phyloP scores from a whole-genome alignment of 2,797 vertebrate species.

The Zalophus californianus region DNA sequence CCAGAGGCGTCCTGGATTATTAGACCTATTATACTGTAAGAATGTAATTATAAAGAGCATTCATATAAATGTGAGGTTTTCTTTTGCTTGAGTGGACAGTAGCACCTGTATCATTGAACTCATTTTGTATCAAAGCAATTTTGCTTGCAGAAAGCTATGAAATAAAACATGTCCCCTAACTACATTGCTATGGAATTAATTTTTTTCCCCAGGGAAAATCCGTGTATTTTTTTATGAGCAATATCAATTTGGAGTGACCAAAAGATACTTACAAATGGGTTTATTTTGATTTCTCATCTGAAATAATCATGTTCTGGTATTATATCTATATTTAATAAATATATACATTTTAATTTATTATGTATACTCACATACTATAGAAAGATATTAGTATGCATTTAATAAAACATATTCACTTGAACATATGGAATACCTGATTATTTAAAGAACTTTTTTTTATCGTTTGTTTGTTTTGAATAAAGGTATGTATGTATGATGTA shows the following conservation, averaged over 20 bases:
- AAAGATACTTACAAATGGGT: constrained; percentile 82
- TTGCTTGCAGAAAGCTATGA: constrained; percentile 96
- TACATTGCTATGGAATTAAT: constrained; percentile 87
- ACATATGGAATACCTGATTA: constrained; percentile 78
- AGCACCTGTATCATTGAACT: constrained; percentile 94
- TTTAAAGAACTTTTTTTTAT: constrained; percentile 80
- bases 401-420: constrained; percentile 88
- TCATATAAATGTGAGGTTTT: constrained; percentile 93
- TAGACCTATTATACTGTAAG: constrained; percentile 86
- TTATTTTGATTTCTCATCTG: constrained; percentile 86
- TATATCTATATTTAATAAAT: constrained; percentile 87
- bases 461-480: constrained; percentile 23
- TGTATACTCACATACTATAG: constrained; percentile 84
- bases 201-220: constrained; percentile 85
- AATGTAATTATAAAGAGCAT: constrained; percentile 93
- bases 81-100: constrained; percentile 96
- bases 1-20: constrained; percentile 87
- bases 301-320: constrained; percentile 85
- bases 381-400: constrained; percentile 86
- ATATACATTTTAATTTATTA: constrained; percentile 85
- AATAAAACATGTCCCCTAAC: constrained; percentile 91
- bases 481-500: background rate
- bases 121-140: constrained; percentile 96
- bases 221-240: constrained; percentile 83
- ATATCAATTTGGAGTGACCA: constrained; percentile 84